Conservation (phyloP, 1,140 invertebrate genomes). For the Lanistes nyassanus region DNA sequence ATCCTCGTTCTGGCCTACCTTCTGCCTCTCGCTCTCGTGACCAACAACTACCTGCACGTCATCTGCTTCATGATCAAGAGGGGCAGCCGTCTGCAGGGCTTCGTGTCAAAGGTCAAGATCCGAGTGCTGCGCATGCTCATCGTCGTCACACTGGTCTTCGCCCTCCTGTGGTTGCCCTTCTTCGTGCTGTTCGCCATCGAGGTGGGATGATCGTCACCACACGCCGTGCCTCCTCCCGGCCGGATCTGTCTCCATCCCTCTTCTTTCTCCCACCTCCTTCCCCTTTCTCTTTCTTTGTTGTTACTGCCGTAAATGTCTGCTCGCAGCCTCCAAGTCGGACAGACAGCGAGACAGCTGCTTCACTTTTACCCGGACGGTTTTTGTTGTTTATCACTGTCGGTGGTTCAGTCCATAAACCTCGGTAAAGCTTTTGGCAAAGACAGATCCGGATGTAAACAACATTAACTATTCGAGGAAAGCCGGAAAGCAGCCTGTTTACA, state of each 20-base stretch:
- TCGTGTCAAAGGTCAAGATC: too few species aligned
- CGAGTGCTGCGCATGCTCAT: conserved; percentile 16
- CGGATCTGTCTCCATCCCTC: neutral
- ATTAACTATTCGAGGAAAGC: too few species aligned
- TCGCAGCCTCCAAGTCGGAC: too few species aligned
- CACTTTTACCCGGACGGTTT: neutral
- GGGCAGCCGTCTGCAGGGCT: neutral
- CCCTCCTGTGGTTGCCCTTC: conserved; percentile 20
- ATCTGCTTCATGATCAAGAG: conserved; percentile 7
- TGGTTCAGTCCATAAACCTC: neutral
- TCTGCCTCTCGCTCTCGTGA: conserved; percentile 1
- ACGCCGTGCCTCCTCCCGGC: neutral
- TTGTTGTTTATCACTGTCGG: neutral
- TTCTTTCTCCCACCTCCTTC: neutral
- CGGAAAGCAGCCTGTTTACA: too few species aligned
- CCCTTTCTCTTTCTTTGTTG: conserved; percentile 12
- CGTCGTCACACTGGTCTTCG: conserved; percentile 14
- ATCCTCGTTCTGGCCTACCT: conserved; percentile 9
- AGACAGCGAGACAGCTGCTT: too few species aligned
- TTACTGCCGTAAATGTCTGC: too few species aligned
- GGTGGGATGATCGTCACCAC: neutral
- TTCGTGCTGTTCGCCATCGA: conserved; percentile 20
- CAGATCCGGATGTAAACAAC: too few species aligned
- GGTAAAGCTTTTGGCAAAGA: too few species aligned
- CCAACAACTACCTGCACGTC: conserved; percentile 5